Evolutionary conservation across 1,140 invertebrate species (phyloP), one percentile per base, ranked within the genome.

Genomic region (Wiebesia pumilae): DNA sequence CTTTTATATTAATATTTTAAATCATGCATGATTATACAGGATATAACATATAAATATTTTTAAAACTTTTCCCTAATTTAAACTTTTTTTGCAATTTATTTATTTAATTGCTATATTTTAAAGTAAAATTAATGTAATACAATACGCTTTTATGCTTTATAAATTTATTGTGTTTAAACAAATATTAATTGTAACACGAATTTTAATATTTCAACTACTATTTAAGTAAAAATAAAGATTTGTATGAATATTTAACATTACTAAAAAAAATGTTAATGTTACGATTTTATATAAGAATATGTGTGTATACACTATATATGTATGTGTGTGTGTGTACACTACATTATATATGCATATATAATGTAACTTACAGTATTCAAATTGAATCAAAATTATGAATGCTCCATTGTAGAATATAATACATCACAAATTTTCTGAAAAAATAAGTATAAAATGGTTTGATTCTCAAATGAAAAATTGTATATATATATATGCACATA

Each of bases 381-480:
- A 24, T 75, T 43, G 4, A 30, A 54, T 79, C 54, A 21, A 33
- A 51, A 54, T 2, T 54, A 24, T 19, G 1, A 75, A 75, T n/a
- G 19, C 19, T 38, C 30, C 40, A 67, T 21, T n/a, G 12, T 38
- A 77, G 10, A 84, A 78, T 78, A 78, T 24, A 84, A 78, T 62
- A 35, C 30, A 43, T 81, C 35, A 54, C 38, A 40, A 27, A 62
- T 78, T 88, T 47, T 81, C 84, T 27, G 27, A 62, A 27, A 27
- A 62, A 24, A 62, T 27, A 62, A 62, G 27, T 62, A 79, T 75
- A 47, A 81, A 86, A 43, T 85, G 81, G 81, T 87, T 83, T 43
- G 86, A 87, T 87, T 87, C 86, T 83, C 27, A 69, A 33, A 80
- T 71, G 58, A 71, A 87, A 43, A 62, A 30, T 78, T 86, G 80